A percentile compares a stretch with the other conserved stretches of the same genome.
Evolutionary conservation across 2,888 invertebrate genomes (phyloP).

Genomic region (Dendrolimus pini): DNA sequence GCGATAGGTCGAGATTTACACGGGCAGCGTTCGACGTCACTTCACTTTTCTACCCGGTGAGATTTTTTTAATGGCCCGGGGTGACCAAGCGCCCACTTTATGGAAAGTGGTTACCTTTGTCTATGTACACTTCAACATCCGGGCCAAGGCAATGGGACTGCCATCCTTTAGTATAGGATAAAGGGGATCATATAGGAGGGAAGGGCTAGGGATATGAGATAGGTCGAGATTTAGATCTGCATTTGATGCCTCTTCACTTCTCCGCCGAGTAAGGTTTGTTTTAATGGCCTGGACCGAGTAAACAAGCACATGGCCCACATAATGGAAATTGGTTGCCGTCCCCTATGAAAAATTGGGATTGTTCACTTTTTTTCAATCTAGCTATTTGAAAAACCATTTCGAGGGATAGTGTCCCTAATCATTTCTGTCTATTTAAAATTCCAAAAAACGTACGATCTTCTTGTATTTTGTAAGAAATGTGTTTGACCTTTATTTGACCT

Average conservation of each 20-base stretch:
- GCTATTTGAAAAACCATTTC: no score
- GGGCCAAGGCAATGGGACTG: not conserved
- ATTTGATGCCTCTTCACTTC: constrained; percentile 96
- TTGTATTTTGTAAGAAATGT: no score
- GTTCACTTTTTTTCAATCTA: no score
- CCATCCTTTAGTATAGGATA: not conserved
- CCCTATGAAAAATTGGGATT: no score
- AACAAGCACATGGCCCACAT: not conserved
- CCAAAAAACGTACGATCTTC: no score
- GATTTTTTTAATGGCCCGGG: constrained; percentile 3
- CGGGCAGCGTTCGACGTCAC: constrained; percentile 93
- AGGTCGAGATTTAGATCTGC: constrained; percentile 91
- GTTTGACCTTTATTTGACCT: no score
- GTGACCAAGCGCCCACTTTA: not conserved
- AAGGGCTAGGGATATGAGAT: no score
- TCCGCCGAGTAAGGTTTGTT: constrained; percentile 83
- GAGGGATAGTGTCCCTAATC: no score
- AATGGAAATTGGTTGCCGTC: not conserved
- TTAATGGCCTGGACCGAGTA: no score
- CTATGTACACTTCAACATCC: no score
- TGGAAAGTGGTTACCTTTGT: not conserved
- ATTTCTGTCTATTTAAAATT: no score
- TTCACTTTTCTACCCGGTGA: constrained; percentile 96
- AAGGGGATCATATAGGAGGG: no score
- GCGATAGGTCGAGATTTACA: constrained; percentile 87